Evolutionary conservation across 2,797 vertebrate species (phyloP), one percentile per base, ranked within the genome.

Genomic region (Morus bassanus): DNA sequence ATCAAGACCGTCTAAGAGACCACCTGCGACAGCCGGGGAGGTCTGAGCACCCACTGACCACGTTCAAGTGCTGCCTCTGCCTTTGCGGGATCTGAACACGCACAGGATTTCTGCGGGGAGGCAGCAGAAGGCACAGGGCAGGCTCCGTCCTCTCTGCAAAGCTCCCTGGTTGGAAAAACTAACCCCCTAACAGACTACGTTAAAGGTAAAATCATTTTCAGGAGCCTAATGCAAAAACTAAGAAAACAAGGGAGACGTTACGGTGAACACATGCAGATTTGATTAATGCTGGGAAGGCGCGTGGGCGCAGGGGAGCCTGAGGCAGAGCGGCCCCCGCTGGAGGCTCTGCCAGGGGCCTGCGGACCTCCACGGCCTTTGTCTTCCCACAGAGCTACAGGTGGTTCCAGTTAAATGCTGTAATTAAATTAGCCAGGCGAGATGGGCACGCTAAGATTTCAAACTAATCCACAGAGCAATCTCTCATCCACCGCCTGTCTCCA

Each of bases 321-420:
- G 54, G 57, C 70, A 72, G 78, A 41, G 35, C 65, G n/a, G 50
- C 74, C 92, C 75, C 75, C 24, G 17, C 69, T n/a, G 65, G 77
- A 46, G 53, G 68, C 68, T 73, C 33, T 22, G 65, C 61, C 68
- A 35, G 51, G 64, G 68, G 63, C 46, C 50, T 21, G 54, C 17
- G 13, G 84, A 54, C 59, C 85, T 28, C 51, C 51, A 13, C 30
- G 10, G 73, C 63, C 41, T 43, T n/a, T 45, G 76, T 79, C 84
- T 51, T 78, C 30, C 41, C 22, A 65, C 51, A 61, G 82, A 88
- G 64, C 65, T 88, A 59, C 91, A 96, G 83, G 94, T 95, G 91
- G 92, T 95, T 96, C 89, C 79, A 76, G 89, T 96, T 96, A 95
- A 94, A 92, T 7, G 65, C 92, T 53, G 90, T 85, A 76, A 97